Evolutionary conservation across 2,113 vertebrate genomes (phyloP), one percentile per base, ranked within the genome.

Genomic region (Zosterops lateralis): DNA sequence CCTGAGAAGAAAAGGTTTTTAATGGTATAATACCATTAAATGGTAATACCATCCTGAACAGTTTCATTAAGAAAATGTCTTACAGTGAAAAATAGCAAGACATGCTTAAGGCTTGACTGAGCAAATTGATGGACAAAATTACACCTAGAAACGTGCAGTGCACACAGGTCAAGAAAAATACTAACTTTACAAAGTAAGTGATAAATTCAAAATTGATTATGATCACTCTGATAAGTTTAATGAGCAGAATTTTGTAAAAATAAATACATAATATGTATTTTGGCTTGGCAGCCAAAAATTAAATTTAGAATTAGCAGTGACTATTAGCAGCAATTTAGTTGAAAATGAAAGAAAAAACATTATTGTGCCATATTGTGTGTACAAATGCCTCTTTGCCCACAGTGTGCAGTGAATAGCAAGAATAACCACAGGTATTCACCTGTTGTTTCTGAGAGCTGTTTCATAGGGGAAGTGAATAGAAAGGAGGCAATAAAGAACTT

Each of bases 401-500:
- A 58, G 47, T 7, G 7, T 32, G 21, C 31, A 62, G 18, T 48
- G n/a, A 47, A 74, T 1, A 57, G 24, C 36, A 82, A 47, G 42
- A 74, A 62, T 78, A 45, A 78, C 47, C 40, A 81, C 5, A 77
- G 10, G 10, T 19, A 29, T 65, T 70, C 31, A 48, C 16, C 6
- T 48, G 4, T 7, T 73, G 36, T 53, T 79, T 62, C 75, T 72
- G 14, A 62, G 18, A 53, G 19, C 17, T 80, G 26, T 53, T 67
- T 56, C 28, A 24, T 4, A 3, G 15, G 12, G 1, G 3, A 20
- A 4, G 3, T 31, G n/a, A 60, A 3, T 5, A 62, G 50, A 64
- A 40, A 10, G 6, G 10, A 32, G 6, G 29, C 7, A 57, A 66
- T 12, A 34, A 38, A 15, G 14, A 25, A 17, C 25, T 67, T 75